Percentiles rank a stretch among this genome's conserved stretches.
Conservation (phyloP, 2,113 vertebrate genomes). For the Vidua chalybeata region DNA sequence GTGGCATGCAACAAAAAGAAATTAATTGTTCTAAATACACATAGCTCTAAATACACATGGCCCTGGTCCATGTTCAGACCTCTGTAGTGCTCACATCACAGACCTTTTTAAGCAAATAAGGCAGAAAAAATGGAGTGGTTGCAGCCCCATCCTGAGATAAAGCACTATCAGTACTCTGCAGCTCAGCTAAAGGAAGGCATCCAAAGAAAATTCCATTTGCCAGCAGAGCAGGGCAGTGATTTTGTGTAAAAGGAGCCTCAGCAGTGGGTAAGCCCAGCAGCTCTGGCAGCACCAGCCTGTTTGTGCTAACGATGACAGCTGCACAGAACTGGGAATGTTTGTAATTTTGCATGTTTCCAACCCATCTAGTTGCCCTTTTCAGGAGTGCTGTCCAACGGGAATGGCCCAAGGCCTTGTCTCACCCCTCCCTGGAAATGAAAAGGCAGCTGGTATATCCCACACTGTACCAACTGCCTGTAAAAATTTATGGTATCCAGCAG, state of each 20-base stretch:
- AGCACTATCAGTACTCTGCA: neutral
- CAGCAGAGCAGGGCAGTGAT: slow-evolving; percentile 1
- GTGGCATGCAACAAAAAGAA: neutral
- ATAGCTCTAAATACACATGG: neutral
- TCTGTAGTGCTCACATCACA: neutral
- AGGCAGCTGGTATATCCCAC: slow-evolving; percentile 46
- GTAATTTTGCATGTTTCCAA: slow-evolving; percentile 11
- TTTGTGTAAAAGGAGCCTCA: neutral
- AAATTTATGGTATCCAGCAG: slow-evolving; percentile 27
- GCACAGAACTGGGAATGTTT: slow-evolving; percentile 40
- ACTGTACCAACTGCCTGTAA: neutral
- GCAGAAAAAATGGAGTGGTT: neutral
- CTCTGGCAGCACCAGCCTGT: slow-evolving; percentile 29
- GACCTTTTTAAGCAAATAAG: neutral
- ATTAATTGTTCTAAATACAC: neutral
- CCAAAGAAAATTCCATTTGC: neutral
- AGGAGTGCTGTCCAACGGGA: slow-evolving; percentile 18
- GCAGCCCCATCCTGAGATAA: neutral
- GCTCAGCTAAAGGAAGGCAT: neutral
- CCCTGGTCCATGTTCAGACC: neutral
- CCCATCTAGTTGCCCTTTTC: slow-evolving; percentile 12
- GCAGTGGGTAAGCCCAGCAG: slow-evolving; percentile 36
- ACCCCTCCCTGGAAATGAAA: slow-evolving; percentile 19
- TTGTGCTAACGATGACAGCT: slow-evolving; percentile 54
- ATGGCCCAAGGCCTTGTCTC: slow-evolving; percentile 26